Evolutionary conservation across 2,113 vertebrate species (phyloP).

Genomic region (Apistogramma diplotaenia): DNA sequence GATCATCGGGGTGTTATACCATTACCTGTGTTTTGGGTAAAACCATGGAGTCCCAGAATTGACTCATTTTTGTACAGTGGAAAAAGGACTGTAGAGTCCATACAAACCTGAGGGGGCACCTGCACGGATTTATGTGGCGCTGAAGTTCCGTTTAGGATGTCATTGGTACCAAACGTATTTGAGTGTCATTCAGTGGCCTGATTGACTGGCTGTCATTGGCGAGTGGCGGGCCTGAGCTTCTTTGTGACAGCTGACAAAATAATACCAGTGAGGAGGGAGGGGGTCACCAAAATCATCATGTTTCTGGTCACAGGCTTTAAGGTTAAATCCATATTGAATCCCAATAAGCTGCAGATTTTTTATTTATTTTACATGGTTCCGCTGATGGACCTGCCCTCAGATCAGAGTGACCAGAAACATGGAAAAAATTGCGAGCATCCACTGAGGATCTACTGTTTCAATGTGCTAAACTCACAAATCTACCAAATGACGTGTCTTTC

Average conservation of each 20-base stretch:
- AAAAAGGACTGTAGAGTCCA: neutral
- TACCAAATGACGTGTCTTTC: neutral
- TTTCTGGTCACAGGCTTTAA: constrained; percentile 16
- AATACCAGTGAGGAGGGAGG: neutral
- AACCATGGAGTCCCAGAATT: neutral
- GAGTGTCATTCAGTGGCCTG: neutral
- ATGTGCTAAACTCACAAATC: neutral
- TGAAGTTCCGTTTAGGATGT: neutral
- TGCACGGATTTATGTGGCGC: neutral
- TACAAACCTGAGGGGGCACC: neutral
- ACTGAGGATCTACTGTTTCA: neutral
- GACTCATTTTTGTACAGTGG: neutral
- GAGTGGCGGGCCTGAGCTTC: constrained; percentile 9
- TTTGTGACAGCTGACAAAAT: constrained; percentile 55
- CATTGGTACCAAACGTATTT: neutral
- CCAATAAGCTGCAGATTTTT: neutral
- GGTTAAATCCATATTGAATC: constrained; percentile 5
- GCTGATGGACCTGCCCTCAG: constrained; percentile 2
- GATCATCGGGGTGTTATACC: too few relatives aligned
- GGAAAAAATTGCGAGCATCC: neutral
- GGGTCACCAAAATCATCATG: neutral
- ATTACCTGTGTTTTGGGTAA: neutral
- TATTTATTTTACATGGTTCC: neutral
- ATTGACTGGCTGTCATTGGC: neutral
- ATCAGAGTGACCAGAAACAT: neutral